Base-by-base conservation (phyloP, 2,113 vertebrate species). In the Malurus melanocephalus region DNA sequence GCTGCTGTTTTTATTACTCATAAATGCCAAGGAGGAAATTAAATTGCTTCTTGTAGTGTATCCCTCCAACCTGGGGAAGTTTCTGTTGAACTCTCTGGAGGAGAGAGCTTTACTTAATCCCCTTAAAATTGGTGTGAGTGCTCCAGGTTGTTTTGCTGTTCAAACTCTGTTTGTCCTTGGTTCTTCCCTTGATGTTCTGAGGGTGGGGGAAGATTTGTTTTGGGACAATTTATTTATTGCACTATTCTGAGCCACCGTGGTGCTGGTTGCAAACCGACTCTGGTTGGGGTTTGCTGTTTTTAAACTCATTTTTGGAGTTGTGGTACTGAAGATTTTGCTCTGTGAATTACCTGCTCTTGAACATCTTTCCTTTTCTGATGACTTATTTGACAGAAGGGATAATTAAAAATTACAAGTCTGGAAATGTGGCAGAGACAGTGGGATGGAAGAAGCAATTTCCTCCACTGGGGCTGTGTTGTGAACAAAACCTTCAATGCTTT, bases 31-130 rank as follows among this genome's bases (percentile, higher is more conserved):
- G 60, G 49, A 92, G 93, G 92, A 91, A 89, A 89, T 66, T 3
- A 73, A 92, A 93, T 93, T 87, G 43, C 57, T 85, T 91, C 92
- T 95, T 32, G 6, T 76, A 21, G 14, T n/a, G 26, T 64, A 52
- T 69, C 51, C 16, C 56, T 74, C 87, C 75, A 81, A 40, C 27
- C 10, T 46, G 51, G n/a, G 64, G 61, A 79, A 75, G 85, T 81
- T 91, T 82, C 79, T 74, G 32, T 32, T 22, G 49, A 64, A 51
- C 46, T 18, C 61, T 48, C 43, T 66, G 43, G 69, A 93, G 81
- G 74, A 93, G 67, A 38, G n/a, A 75, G 68, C 75, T 94, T 93
- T 62, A 83, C 16, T 89, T 90, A 96, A 95, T 90, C 93, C 85
- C 75, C 89, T 89, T 64, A 82, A 75, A 92, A 92, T 53, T 71